Percentiles rank a stretch among this genome's conserved stretches.
Evolutionary conservation across 2,797 vertebrate genomes (phyloP).

Genomic region (Aselliscus stoliczkanus): DNA sequence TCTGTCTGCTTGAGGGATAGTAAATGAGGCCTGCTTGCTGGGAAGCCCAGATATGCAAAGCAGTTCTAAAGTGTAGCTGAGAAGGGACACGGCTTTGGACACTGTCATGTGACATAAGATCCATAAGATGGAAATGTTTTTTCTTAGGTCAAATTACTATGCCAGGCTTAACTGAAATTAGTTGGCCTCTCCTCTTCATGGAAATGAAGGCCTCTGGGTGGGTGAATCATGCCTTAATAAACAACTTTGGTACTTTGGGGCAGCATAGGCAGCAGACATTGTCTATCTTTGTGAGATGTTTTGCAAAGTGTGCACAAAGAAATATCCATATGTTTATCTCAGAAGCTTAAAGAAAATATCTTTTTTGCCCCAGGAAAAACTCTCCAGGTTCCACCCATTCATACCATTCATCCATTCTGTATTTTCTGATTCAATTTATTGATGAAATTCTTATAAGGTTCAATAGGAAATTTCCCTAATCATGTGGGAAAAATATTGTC

Average conservation of each 20-base stretch:
- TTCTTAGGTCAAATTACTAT: slow-evolving; percentile 29
- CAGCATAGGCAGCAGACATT: slow-evolving; percentile 73
- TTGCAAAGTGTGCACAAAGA: slow-evolving; percentile 57
- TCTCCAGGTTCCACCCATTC: background rate
- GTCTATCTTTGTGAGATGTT: slow-evolving; percentile 67
- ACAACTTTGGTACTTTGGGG: slow-evolving; percentile 70
- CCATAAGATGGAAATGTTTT: background rate
- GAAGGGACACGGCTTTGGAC: background rate
- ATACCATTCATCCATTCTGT: background rate
- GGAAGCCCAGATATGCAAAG: background rate
- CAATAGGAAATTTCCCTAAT: background rate
- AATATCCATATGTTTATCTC: slow-evolving; percentile 36
- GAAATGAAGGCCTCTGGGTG: slow-evolving; percentile 66
- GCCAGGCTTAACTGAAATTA: slow-evolving; percentile 22
- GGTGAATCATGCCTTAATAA: slow-evolving; percentile 63
- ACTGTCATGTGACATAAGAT: background rate
- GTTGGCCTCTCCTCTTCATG: slow-evolving; percentile 29
- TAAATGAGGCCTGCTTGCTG: background rate
- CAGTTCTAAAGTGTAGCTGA: background rate
- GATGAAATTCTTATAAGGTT: slow-evolving; percentile 31
- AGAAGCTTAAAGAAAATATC: slow-evolving; percentile 9
- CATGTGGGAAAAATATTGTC: background rate
- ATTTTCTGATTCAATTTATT: slow-evolving; percentile 29
- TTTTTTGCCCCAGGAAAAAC: background rate
- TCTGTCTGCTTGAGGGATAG: slow-evolving; percentile 8